Conservation (phyloP, 2,888 invertebrate genomes). For the Watsonalla binaria region DNA sequence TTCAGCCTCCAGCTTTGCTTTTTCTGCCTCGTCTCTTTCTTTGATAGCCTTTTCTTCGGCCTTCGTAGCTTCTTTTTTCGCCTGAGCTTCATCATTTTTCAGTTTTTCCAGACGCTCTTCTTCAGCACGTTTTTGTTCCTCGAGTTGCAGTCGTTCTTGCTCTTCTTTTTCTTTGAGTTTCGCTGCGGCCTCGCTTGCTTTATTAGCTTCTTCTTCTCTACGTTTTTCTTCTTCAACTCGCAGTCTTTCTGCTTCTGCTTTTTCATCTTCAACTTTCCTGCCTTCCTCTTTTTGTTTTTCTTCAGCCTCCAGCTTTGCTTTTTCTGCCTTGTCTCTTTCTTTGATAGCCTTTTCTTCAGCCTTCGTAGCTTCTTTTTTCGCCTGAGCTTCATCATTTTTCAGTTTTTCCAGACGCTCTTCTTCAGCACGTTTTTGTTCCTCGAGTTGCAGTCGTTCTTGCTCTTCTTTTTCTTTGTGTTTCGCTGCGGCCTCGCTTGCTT, state of each 20-base stretch:
- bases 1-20: slow-evolving; percentile 5
- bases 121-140: too few species aligned
- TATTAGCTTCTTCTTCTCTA: slow-evolving; percentile 7
- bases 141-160: background rate
- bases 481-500: too few species aligned
- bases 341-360: background rate
- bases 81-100: slow-evolving; percentile 7
- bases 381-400: too few species aligned
- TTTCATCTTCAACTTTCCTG: background rate
- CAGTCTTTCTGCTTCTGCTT: slow-evolving; percentile 1
- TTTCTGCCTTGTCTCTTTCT: slow-evolving; percentile 5
- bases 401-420: background rate
- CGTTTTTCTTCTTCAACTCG: background rate
- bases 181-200: too few species aligned
- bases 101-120: slow-evolving; percentile 1
- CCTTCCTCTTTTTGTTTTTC: background rate
- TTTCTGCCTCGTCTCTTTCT: slow-evolving; percentile 10
- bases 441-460: slow-evolving; percentile 10
- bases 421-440: slow-evolving; percentile 14
- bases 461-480: background rate
- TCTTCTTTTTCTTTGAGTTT: background rate
- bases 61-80: slow-evolving; percentile 6
- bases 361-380: slow-evolving; percentile 5
- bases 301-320: background rate
- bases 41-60: slow-evolving; percentile 6